These are phyloP conservation scores for Lepetodrilus schrolli DNA, from an alignment of 2,888 invertebrate species.

Conservation along the genomic window DNA sequence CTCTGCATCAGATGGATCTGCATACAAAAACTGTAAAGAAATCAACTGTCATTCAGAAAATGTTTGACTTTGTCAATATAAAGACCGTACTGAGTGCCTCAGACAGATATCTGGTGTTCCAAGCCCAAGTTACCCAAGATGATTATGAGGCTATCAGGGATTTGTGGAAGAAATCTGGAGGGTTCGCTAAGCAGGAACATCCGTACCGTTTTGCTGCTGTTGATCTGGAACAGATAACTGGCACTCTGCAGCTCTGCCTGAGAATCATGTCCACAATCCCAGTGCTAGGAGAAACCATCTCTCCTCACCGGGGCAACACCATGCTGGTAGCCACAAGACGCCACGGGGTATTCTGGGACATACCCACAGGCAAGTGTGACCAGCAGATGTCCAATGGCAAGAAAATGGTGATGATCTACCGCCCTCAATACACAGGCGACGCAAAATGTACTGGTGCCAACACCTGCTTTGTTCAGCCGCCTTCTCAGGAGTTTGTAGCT, in stretches of 20 bases:
- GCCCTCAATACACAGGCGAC: constrained; percentile 52
- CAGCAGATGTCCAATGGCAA: constrained; percentile 50
- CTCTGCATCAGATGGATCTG: constrained; percentile 49
- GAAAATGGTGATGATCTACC: constrained; percentile 52
- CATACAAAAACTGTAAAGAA: constrained; percentile 45
- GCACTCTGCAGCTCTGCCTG: constrained; percentile 51
- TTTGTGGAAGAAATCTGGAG: constrained; percentile 52
- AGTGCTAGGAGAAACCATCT: constrained; percentile 52
- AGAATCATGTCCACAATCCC: constrained; percentile 63
- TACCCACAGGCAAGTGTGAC: constrained; percentile 65
- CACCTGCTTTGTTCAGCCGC: constrained; percentile 43
- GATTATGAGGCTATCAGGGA: constrained; percentile 58
- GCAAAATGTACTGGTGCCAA: constrained; percentile 47
- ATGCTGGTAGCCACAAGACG: constrained; percentile 58
- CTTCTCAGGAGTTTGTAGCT: constrained; percentile 44
- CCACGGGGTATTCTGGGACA: constrained; percentile 64
- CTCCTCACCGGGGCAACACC: constrained; percentile 52
- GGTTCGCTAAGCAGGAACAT: constrained; percentile 54
- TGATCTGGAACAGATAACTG: constrained; percentile 54
- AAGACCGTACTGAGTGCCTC: constrained; percentile 48
- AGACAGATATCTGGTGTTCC: constrained; percentile 54
- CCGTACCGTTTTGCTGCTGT: constrained; percentile 57
- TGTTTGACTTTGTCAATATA: constrained; percentile 46
- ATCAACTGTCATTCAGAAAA: constrained; percentile 49
- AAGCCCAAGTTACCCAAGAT: constrained; percentile 46